Base-by-base conservation (phyloP, 2,888 invertebrate genomes). In the Drosophila mimetica region DNA sequence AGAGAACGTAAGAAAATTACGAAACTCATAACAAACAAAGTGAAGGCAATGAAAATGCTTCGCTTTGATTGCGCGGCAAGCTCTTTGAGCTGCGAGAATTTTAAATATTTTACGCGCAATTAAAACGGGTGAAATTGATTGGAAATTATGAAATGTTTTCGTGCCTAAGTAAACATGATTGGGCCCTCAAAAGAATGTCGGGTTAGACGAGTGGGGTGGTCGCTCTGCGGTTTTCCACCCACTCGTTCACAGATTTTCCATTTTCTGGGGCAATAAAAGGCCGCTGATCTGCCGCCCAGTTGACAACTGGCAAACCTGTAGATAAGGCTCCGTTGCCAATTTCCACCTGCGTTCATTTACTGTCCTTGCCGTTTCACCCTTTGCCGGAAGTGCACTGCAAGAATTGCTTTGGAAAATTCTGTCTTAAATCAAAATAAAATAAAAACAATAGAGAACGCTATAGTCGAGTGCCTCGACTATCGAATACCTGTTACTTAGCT, bases 41-140 rank as follows among this genome's bases (percentile, higher is more conserved):
- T 16, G 30, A 58, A 41, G 52, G 34, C 36, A n/a, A 30, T 22
- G 30, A 63, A 61, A 51, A 36, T 14, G 22, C 20, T 42, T 61
- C 11, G 34, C 51, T 63, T 63, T 63, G 61, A 50, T 63, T 63
- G 32, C 9, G 59, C 22, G 46, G 34, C 61, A 4, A 6, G 61
- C 42, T 63, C 63, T 63, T 63, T 63, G 63, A 44, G 63, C 51
- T 25, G 28, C 7, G 44, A 14, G 44, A 57, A 66, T 66, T 67
- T 67, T 16, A 44, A 67, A 66, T 57, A 46, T 63, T 63, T 63
- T 41, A 50, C 63, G 63, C 30, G 50, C 36, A 63, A 63, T 63
- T 63, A 61, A 44, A 63, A 30, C 63, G 50, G 32, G 36, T 37
- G 48, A 50, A 67, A 67, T 67, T 51, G 66, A 67, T 66, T 67